These are phyloP conservation scores for Orbicella faveolata DNA, from an alignment of 64 coral and sea anemone species.

Conservation along the genomic window DNA sequence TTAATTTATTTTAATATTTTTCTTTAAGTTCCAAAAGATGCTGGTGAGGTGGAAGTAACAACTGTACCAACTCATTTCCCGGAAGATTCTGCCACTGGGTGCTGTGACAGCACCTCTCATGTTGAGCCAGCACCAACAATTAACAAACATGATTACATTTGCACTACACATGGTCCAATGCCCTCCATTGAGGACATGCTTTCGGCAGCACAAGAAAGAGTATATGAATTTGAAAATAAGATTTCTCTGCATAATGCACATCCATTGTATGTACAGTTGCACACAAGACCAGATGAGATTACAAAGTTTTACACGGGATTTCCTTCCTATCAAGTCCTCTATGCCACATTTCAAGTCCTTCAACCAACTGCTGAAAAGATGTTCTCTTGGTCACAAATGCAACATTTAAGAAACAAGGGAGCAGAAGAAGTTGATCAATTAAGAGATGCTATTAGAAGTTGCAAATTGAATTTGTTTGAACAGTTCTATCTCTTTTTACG, in stretches of 20 bases:
- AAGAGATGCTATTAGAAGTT: constrained; percentile 15
- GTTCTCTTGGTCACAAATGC: constrained; percentile 37
- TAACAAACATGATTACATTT: background rate
- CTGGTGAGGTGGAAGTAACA: constrained; percentile 8
- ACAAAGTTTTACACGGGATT: constrained; percentile 33
- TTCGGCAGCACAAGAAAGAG: background rate
- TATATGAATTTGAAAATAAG: constrained; percentile 10
- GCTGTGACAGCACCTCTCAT: constrained; percentile 12
- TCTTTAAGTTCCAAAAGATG: background rate
- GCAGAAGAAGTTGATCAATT: constrained; percentile 13
- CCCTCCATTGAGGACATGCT: background rate
- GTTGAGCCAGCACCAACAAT: constrained; percentile 22
- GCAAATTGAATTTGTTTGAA: constrained; percentile 39
- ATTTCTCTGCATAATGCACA: background rate
- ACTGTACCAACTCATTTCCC: constrained; percentile 11
- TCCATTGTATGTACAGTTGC: background rate
- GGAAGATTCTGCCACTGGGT: constrained; percentile 3
- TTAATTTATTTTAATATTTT: background rate
- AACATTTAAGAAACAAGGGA: constrained; percentile 17
- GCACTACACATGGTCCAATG: background rate
- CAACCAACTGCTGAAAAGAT: constrained; percentile 38
- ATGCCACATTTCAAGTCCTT: constrained; percentile 15
- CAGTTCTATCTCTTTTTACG: constrained; percentile 58
- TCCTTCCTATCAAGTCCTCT: constrained; percentile 28
- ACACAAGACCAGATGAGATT: constrained; percentile 13